Evolutionary conservation across 2,888 invertebrate genomes (phyloP).

Genomic region (Eurytoma adleriae): DNA sequence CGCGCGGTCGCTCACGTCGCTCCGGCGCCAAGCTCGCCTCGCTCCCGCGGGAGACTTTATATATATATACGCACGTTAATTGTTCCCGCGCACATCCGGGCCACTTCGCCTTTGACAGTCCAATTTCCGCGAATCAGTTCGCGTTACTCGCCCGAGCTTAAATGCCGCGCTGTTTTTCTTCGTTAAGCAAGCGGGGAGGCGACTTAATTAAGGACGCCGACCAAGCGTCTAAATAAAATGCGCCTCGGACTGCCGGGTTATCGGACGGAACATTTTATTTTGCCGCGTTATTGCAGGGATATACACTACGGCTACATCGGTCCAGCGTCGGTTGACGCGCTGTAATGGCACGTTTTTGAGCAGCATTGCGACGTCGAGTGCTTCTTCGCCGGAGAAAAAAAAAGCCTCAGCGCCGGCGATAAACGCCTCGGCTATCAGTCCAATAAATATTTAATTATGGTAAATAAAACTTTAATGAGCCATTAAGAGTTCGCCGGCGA

Average conservation of each 20-base stretch:
- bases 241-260: not conserved
- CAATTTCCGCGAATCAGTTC: constrained; percentile 44
- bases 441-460: constrained; percentile 13
- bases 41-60: constrained; percentile 14
- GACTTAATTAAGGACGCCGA: constrained; percentile 29
- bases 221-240: not conserved
- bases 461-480: constrained; percentile 3
- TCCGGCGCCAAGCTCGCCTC: constrained; percentile 31
- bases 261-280: too few species aligned
- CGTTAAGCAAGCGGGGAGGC: not conserved
- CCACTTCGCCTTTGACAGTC: constrained; percentile 33
- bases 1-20: not conserved
- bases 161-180: constrained; percentile 4
- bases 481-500: not conserved
- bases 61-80: not conserved
- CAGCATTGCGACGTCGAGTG: too few species aligned
- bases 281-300: too few species aligned
- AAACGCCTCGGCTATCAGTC: not conserved
- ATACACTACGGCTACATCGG: too few species aligned
- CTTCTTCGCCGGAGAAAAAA: too few species aligned
- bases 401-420: not conserved
- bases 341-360: too few species aligned
- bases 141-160: too few species aligned
- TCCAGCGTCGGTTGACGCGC: too few species aligned
- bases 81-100: constrained; percentile 13